Conservation (phyloP, 2,888 invertebrate species). For the Nomada hirtipes region DNA sequence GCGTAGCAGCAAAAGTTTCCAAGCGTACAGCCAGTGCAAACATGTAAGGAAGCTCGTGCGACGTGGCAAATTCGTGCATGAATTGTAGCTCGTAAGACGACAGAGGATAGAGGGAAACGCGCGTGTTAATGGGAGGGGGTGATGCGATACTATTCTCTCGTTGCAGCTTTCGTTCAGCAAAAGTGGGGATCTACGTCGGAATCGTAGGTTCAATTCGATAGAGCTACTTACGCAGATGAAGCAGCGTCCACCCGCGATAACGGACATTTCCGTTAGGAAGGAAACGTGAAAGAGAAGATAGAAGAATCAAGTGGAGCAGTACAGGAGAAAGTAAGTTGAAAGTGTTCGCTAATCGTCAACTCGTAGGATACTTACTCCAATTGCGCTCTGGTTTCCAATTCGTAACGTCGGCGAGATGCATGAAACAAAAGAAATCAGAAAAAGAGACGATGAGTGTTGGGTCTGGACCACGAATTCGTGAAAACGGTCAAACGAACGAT, state of each 20-base stretch:
- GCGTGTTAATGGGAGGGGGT: no score
- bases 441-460: conserved; percentile 54
- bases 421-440: conserved; percentile 84
- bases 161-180: neutral
- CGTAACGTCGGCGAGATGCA: conserved; percentile 81
- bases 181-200: neutral
- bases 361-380: conserved; percentile 83
- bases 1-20: no score
- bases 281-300: conserved; percentile 67
- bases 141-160: no score
- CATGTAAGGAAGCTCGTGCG: no score
- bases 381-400: conserved; percentile 81
- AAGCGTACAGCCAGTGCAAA: no score
- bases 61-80: no score
- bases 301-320: conserved; percentile 61
- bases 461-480: neutral
- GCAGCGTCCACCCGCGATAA: conserved; percentile 56
- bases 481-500: neutral
- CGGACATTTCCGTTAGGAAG: conserved; percentile 63
- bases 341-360: conserved; percentile 40
- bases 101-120: no score
- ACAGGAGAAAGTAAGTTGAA: conserved; percentile 40
- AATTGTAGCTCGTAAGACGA: no score
- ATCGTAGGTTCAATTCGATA: conserved; percentile 28
- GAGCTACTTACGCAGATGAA: conserved; percentile 62